phyloP scores from a whole-genome alignment of 2,888 invertebrate genomes.

The Psococerastis gibbosa region DNA sequence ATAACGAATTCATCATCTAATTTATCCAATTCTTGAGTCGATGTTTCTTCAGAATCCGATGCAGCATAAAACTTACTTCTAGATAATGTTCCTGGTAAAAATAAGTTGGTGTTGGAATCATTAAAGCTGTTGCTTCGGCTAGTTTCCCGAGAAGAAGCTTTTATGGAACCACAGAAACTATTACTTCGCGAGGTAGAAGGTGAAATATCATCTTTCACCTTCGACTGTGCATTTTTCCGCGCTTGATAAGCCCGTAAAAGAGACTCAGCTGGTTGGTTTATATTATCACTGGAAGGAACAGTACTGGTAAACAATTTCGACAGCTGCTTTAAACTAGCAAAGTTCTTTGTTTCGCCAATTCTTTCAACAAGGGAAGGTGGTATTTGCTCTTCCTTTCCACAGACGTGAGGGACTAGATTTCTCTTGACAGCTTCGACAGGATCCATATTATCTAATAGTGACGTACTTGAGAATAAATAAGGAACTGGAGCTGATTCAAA shows the following conservation, averaged over 20 bases:
- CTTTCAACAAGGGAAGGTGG: slow-evolving; percentile 23
- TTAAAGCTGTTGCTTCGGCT: slow-evolving; percentile 7
- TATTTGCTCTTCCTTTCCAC: slow-evolving; percentile 35
- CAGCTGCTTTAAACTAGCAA: slow-evolving; percentile 30
- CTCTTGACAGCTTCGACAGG: slow-evolving; percentile 58
- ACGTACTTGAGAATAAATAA: slow-evolving; percentile 9
- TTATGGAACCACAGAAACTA: slow-evolving; percentile 16
- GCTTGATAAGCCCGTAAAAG: not conserved
- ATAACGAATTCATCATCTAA: slow-evolving; percentile 18
- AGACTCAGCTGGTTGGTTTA: not conserved
- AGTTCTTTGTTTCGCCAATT: slow-evolving; percentile 28
- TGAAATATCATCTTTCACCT: not conserved
- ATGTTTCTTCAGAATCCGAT: slow-evolving; percentile 3
- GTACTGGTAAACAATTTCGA: slow-evolving; percentile 19
- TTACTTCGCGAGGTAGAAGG: not conserved
- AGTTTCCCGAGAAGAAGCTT: slow-evolving; percentile 21
- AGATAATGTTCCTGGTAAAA: not conserved
- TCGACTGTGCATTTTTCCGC: not conserved
- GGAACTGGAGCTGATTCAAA: not conserved
- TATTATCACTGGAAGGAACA: not conserved
- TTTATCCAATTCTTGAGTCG: slow-evolving; percentile 16
- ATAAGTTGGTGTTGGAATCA: not conserved
- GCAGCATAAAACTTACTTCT: not conserved
- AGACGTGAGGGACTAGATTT: slow-evolving; percentile 57
- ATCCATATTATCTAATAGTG: slow-evolving; percentile 24